Evolutionary conservation across 1,140 invertebrate species (phyloP), one percentile per base, ranked within the genome.

Genomic region (Zaprionus ornatus): DNA sequence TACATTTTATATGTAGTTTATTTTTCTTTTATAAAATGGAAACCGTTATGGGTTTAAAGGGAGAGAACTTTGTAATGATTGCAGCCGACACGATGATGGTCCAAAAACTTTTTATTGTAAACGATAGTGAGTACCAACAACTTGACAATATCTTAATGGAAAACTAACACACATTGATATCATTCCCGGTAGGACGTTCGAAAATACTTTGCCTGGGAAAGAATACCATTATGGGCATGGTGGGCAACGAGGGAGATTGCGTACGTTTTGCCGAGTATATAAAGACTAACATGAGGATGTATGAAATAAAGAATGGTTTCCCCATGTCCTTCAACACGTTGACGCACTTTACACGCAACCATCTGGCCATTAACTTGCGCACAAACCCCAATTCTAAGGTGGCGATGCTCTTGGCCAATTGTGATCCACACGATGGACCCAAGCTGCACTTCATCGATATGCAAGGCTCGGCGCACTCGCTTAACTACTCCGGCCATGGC

Each of bases 241-340:
- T 61, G 5, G 80, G 80, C 19, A 50, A 70, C 15, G 25, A 15
- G 0, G 42, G 42, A 1, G 27, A 55, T 7, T 25, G 60, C 1
- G 0, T 95, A 23, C 98, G 99, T 90, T 99, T 99, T 94, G 97
- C 98, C 10, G 98, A 99, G 86, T 99, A 97, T 91, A 99, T 99
- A 78, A 95, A 96, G 0, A 98, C 99, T 93, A 99, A 99, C 93
- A 96, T 99, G 88, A 97, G 98, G 77, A 93, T 99, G 0, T 99
- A 99, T 90, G 99, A 99, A 94, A 98, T 99, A 96, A 95, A 97
- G 79, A 98, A 99, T 93, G 98, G 97, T 3, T 99, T 99, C 93
- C 97, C 98, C 92, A 92, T 99, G 45, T 96, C 97, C 2, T 97
- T 98, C 2, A 94, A 95, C 77, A 96, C 98, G n/a, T 97, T 98